These are phyloP conservation scores for Theretra japonica DNA, from an alignment of 2,888 invertebrate genomes.

Conservation along the genomic window DNA sequence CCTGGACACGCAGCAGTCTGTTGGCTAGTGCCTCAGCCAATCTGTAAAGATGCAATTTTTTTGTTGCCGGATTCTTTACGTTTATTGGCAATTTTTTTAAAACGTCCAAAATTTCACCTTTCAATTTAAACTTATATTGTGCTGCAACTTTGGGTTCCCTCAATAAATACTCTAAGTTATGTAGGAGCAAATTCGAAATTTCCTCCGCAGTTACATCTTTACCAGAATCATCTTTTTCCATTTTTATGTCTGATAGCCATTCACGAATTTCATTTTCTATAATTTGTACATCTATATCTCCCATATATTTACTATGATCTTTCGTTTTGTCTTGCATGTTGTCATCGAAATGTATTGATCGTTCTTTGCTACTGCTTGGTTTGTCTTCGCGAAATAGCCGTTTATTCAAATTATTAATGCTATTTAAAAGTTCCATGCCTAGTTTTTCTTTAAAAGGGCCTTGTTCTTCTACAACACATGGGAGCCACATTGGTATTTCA, in stretches of 20 bases:
- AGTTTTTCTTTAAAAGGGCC: constrained; percentile 1
- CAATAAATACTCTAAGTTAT: constrained; percentile 3
- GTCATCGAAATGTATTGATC: constrained; percentile 13
- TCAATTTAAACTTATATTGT: constrained; percentile 16
- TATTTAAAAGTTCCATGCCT: not conserved
- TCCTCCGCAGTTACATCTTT: not conserved
- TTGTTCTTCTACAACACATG: not conserved
- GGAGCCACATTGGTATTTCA: constrained; percentile 10
- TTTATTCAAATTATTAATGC: constrained; percentile 7
- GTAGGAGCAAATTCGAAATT: not conserved
- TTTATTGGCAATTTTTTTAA: constrained; percentile 10
- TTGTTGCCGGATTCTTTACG: not conserved
- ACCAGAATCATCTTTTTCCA: constrained; percentile 7
- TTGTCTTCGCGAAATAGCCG: not conserved
- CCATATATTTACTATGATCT: not conserved
- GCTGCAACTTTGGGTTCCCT: constrained; percentile 9
- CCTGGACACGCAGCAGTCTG: constrained; percentile 6
- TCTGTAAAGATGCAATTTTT: constrained; percentile 4
- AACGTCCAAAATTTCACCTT: constrained; percentile 26
- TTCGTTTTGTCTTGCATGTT: not conserved
- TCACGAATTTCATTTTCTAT: constrained; percentile 15
- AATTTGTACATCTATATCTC: constrained; percentile 1
- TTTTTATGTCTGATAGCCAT: constrained; percentile 1
- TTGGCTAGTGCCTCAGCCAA: constrained; percentile 1
- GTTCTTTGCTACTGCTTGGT: constrained; percentile 9